These are phyloP conservation scores for Benthosema pterotum DNA, from an alignment of 2,797 vertebrate species.

Conservation along the genomic window DNA sequence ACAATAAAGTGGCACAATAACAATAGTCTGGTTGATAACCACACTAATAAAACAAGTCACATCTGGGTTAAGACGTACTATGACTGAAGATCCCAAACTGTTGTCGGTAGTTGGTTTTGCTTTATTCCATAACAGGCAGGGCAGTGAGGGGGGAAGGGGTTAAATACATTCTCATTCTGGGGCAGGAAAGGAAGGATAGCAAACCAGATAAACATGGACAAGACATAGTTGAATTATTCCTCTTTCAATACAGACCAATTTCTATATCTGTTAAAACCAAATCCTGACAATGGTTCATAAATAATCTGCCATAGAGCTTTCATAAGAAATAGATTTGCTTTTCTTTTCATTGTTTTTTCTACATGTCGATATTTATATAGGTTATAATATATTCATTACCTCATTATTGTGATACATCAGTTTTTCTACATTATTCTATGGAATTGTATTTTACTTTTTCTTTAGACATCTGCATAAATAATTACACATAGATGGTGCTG, in stretches of 20 bases:
- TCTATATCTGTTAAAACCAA: constrained; percentile 62
- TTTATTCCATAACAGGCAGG: constrained; percentile 83
- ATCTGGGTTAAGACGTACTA: constrained; percentile 29
- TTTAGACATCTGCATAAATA: constrained; percentile 81
- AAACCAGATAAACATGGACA: constrained; percentile 82
- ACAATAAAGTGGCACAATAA: too few species aligned
- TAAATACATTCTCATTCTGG: constrained; percentile 84
- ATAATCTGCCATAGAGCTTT: constrained; percentile 68
- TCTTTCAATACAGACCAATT: constrained; percentile 75
- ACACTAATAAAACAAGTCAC: too few species aligned
- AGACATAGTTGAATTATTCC: constrained; percentile 77
- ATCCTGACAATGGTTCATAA: constrained; percentile 67
- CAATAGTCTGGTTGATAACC: too few species aligned
- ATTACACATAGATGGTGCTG: constrained; percentile 81
- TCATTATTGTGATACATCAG: constrained; percentile 72
- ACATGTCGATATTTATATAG: constrained; percentile 74
- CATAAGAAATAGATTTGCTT: constrained; percentile 52
- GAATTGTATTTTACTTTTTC: constrained; percentile 62
- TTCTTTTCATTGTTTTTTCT: constrained; percentile 33
- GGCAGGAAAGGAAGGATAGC: constrained; percentile 71
- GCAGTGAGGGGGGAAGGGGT: constrained; percentile 63
- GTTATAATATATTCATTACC: constrained; percentile 73
- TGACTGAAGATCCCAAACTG: constrained; percentile 16
- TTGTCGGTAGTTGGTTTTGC: constrained; percentile 66
- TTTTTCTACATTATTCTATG: constrained; percentile 75